These are phyloP conservation scores for Phyllotreta striolata DNA, from an alignment of 2,888 invertebrate species.

Conservation along the genomic window DNA sequence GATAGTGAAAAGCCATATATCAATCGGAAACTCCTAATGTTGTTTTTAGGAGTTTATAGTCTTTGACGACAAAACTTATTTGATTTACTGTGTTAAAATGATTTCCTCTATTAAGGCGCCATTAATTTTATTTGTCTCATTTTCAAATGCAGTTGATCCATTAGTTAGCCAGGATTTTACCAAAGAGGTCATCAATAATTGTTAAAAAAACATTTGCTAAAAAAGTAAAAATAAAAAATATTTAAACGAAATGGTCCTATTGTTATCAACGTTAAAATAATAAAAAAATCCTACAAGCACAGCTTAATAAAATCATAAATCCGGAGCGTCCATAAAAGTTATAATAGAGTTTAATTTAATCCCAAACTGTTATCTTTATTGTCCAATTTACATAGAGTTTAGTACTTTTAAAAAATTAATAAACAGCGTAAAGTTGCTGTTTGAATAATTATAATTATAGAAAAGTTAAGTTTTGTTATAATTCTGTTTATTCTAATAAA, in stretches of 20 bases:
- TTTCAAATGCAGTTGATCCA: neutral
- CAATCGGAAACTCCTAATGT: slow-evolving; percentile 21
- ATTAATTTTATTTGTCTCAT: slow-evolving; percentile 11
- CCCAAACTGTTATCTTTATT: slow-evolving; percentile 5
- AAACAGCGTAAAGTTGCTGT: slow-evolving; percentile 1
- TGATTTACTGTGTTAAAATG: slow-evolving; percentile 20
- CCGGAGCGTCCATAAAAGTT: neutral
- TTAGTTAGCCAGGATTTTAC: no score
- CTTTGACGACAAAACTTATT: slow-evolving; percentile 23
- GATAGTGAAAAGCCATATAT: slow-evolving; percentile 18
- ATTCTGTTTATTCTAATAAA: slow-evolving; percentile 13
- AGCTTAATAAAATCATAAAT: no score
- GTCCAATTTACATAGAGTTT: slow-evolving; percentile 4
- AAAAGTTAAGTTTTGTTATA: neutral
- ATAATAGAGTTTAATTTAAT: slow-evolving; percentile 3
- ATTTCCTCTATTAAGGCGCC: slow-evolving; percentile 20
- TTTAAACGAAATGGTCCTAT: no score
- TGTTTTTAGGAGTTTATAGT: slow-evolving; percentile 18
- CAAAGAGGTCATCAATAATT: no score
- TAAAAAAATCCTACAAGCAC: no score
- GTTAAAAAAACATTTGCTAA: no score
- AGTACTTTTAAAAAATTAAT: slow-evolving; percentile 2
- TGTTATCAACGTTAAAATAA: no score
- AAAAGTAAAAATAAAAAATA: no score
- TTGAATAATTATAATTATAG: slow-evolving; percentile 8